Conservation (phyloP, 2,888 invertebrate species). For the Tiphia femorata region DNA sequence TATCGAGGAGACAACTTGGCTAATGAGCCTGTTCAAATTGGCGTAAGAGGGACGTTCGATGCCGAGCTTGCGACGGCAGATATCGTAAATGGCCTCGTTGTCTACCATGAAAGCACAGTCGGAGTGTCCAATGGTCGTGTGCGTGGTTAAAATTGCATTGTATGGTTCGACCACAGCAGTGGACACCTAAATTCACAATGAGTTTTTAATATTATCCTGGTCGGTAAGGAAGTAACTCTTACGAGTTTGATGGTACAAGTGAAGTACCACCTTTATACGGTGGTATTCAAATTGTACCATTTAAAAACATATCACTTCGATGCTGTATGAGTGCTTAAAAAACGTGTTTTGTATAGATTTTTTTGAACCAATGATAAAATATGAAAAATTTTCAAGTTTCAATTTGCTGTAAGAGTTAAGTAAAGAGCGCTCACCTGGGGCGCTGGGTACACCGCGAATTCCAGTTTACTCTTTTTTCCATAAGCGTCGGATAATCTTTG, state of each 20-base stretch:
- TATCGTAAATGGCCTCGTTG: constrained; percentile 96
- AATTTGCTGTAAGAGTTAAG: background rate
- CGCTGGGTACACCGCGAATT: constrained; percentile 95
- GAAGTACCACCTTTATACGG: too few species aligned
- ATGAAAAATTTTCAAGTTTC: too few species aligned
- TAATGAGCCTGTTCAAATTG: constrained; percentile 87
- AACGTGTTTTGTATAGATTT: background rate
- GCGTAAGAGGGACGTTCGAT: constrained; percentile 88
- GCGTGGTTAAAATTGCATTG: constrained; percentile 91
- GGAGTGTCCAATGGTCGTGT: constrained; percentile 87
- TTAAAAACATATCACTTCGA: background rate
- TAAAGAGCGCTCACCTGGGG: constrained; percentile 78
- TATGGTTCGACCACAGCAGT: constrained; percentile 96
- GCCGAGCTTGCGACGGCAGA: constrained; percentile 86
- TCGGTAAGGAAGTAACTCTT: too few species aligned
- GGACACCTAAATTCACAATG: constrained; percentile 74
- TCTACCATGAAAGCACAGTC: constrained; percentile 96
- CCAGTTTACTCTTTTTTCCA: constrained; percentile 93
- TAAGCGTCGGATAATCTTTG: constrained; percentile 92
- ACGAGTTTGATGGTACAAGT: too few species aligned
- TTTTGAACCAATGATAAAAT: background rate
- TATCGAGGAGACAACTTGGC: constrained; percentile 74
- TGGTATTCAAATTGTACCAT: too few species aligned
- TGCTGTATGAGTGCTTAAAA: too few species aligned
- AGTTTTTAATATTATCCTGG: too few species aligned